Conservation (phyloP, 2,888 invertebrate genomes). For the Eupithecia subumbrata region DNA sequence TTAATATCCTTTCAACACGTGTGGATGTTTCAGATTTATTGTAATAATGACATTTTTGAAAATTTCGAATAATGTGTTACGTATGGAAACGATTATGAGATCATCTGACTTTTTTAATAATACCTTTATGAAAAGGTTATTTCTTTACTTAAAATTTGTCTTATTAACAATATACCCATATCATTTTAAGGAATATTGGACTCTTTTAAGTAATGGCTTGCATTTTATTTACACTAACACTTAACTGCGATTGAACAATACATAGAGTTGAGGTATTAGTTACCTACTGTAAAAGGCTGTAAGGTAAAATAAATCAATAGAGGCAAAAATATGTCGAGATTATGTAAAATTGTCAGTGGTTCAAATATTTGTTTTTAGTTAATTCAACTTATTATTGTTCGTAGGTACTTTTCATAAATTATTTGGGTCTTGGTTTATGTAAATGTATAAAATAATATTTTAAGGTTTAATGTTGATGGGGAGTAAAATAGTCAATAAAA, state of each 20-base stretch:
- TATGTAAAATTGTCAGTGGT: no score
- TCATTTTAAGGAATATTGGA: no score
- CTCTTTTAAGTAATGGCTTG: no score
- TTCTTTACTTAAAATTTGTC: neutral
- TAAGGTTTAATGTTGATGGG: conserved; percentile 41
- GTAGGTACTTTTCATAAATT: neutral
- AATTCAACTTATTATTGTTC: no score
- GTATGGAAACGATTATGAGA: conserved; percentile 16
- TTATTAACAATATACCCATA: neutral
- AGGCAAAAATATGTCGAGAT: no score
- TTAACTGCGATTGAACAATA: no score
- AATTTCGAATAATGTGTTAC: conserved; percentile 50
- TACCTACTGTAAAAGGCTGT: neutral
- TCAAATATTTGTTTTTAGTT: no score
- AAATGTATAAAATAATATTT: neutral
- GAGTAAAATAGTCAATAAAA: conserved; percentile 39
- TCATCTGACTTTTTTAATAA: neutral
- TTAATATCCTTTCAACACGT: conserved; percentile 75
- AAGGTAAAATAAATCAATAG: no score
- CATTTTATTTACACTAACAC: no score
- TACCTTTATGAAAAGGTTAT: neutral
- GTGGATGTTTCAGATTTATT: conserved; percentile 73
- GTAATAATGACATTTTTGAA: conserved; percentile 52
- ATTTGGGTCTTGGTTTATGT: neutral
- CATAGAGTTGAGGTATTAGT: no score